Percentiles rank a stretch among this genome's conserved stretches.
Conservation (phyloP, 2,113 vertebrate genomes). For the Rhinopomastus cyanomelas region DNA sequence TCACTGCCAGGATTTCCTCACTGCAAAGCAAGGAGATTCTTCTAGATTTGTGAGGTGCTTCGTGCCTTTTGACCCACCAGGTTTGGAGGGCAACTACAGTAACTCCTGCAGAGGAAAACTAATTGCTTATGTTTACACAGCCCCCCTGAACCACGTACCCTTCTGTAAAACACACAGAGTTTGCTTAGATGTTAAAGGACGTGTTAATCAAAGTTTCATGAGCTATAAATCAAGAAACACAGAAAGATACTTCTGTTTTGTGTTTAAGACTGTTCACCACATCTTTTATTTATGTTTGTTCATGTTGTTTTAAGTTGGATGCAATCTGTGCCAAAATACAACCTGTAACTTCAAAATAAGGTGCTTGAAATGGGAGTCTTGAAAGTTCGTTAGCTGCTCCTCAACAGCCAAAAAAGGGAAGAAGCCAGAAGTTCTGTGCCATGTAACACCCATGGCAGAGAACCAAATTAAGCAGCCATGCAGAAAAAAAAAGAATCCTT, state of each 20-base stretch:
- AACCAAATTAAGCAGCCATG: not conserved
- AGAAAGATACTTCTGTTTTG: not conserved
- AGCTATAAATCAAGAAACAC: not conserved
- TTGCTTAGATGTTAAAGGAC: not conserved
- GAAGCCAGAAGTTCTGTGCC: not conserved
- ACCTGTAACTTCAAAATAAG: not conserved
- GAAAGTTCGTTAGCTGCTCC: not conserved
- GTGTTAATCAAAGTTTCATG: not conserved
- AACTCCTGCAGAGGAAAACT: not conserved
- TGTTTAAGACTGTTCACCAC: not conserved
- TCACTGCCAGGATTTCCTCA: not conserved
- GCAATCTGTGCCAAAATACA: not conserved
- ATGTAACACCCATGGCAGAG: not conserved
- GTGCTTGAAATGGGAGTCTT: not conserved
- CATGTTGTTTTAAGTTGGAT: not conserved
- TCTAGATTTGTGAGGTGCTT: not conserved
- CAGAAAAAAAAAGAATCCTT: too few relatives aligned
- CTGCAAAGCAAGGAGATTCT: not conserved
- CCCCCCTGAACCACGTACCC: not conserved
- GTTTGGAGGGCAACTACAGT: not conserved
- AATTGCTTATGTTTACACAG: constrained; percentile 12
- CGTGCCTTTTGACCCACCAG: not conserved
- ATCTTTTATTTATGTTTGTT: not conserved
- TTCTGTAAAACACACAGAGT: not conserved
- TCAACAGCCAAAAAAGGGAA: not conserved